These are phyloP conservation scores for Brachypteracias leptosomus DNA, from an alignment of 2,113 vertebrate species.

Conservation along the genomic window DNA sequence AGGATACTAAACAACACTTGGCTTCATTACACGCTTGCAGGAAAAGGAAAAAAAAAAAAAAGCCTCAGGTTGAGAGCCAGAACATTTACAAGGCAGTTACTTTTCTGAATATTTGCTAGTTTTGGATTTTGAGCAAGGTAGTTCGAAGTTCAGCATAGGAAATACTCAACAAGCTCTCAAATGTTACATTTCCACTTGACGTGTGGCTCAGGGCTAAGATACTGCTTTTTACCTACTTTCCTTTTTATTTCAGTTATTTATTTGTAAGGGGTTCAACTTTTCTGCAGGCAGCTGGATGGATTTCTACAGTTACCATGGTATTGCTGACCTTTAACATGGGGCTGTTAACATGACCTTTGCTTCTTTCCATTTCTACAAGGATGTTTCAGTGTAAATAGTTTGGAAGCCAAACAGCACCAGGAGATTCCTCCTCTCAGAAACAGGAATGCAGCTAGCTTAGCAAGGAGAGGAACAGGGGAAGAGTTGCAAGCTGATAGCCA, in stretches of 20 bases:
- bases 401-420: constrained; percentile 20
- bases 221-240: not conserved
- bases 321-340: constrained; percentile 44
- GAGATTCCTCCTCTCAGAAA: constrained; percentile 5
- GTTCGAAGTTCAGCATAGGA: not conserved
- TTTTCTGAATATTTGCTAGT: not conserved
- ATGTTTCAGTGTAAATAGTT: constrained; percentile 43
- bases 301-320: constrained; percentile 47
- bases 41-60: not conserved
- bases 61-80: not conserved
- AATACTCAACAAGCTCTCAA: not conserved
- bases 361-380: constrained; percentile 52
- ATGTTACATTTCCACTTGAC: not conserved
- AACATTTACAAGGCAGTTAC: not conserved
- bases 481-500: not conserved
- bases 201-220: not conserved
- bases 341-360: constrained; percentile 45
- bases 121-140: not conserved
- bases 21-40: not conserved
- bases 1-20: constrained; percentile 55
- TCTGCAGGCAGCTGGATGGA: constrained; percentile 8
- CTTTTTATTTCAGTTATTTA: constrained; percentile 44
- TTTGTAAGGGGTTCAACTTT: not conserved
- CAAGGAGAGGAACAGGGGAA: not conserved
- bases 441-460: not conserved